Base-by-base conservation (phyloP, 2,888 invertebrate species). In the Coleophora flavipennella region DNA sequence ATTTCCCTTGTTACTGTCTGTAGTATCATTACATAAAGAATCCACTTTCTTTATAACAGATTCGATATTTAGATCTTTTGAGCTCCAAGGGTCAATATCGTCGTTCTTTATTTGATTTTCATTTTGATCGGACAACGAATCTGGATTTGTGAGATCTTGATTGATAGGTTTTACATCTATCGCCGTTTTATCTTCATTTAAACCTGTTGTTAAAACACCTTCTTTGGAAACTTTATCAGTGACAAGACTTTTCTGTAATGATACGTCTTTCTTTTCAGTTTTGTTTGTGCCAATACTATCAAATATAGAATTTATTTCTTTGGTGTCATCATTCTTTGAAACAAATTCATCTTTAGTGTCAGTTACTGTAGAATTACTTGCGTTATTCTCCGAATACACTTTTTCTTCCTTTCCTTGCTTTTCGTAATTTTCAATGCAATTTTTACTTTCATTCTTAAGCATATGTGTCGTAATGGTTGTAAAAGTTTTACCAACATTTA, bases 31-130 rank as follows among this genome's bases (percentile, higher is more conserved):
- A 64, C 91, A 90, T 31, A 91, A 66, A 1, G 90, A 90, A 53
- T 92, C 91, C 0, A 91, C 90, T 56, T 91, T 92, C 68, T 93
- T 92, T 45, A 93, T 93, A 1, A 93, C 93, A 13, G 92, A 92
- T 51, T 93, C 92, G 48, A 92, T 91, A 57, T 92, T 92, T 1
- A 92, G 86, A 58, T 92, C 92, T 67, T 92, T 92, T 6, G 91
- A 90, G 28, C 91, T 91, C 92, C 92, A 93, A 51, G 90, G 90
- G 63, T 91, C 91, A 55, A 88, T 90, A 59, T 91, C 92, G 54
- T 92, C 91, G 50, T 70, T 79, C 62, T 85, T 87, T 38, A 76
- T 64, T 37, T 63, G 61, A 46, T 49, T 60, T 36, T 62, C 62
- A 44, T 53, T 43, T 26, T 44, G 43, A 32, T 43, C 41, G 10